phyloP scores from a whole-genome alignment of 1,140 invertebrate species.

The Scaptomyza montana region DNA sequence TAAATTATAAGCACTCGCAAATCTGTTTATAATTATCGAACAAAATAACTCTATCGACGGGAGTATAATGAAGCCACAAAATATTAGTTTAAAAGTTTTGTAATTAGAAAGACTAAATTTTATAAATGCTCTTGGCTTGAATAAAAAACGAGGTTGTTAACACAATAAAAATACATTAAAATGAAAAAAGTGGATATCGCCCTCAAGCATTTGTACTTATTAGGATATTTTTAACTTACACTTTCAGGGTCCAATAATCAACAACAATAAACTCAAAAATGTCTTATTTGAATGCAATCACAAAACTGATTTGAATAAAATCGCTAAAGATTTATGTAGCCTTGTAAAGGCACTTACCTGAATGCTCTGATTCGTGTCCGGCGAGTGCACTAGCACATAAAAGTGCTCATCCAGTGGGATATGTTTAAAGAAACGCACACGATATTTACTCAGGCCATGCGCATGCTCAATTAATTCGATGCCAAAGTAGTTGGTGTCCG shows the following conservation, averaged over 20 bases:
- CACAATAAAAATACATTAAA: not conserved
- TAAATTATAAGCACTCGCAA: no score
- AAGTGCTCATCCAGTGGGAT: constrained; percentile 57
- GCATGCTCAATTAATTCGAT: constrained; percentile 61
- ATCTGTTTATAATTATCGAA: no score
- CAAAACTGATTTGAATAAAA: not conserved
- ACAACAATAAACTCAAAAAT: not conserved
- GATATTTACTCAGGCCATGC: constrained; percentile 63
- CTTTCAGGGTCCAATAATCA: not conserved
- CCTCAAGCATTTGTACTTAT: not conserved
- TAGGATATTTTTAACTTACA: not conserved
- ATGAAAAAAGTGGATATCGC: no score
- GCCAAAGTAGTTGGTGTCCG: constrained; percentile 51
- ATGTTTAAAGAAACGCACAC: constrained; percentile 43
- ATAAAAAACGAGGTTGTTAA: no score
- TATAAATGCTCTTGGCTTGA: no score
- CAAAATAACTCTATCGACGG: no score
- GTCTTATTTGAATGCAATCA: not conserved
- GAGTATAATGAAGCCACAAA: no score
- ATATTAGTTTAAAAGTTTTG: no score
- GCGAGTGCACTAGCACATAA: constrained; percentile 52
- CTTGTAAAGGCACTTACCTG: constrained; percentile 42
- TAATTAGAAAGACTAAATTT: no score
- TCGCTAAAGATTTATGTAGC: not conserved
- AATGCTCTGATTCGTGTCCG: constrained; percentile 60